A percentile compares a stretch with the other conserved stretches of the same genome.
phyloP scores from a whole-genome alignment of 2,797 vertebrate species.

The Hyperoplus lanceolatus region DNA sequence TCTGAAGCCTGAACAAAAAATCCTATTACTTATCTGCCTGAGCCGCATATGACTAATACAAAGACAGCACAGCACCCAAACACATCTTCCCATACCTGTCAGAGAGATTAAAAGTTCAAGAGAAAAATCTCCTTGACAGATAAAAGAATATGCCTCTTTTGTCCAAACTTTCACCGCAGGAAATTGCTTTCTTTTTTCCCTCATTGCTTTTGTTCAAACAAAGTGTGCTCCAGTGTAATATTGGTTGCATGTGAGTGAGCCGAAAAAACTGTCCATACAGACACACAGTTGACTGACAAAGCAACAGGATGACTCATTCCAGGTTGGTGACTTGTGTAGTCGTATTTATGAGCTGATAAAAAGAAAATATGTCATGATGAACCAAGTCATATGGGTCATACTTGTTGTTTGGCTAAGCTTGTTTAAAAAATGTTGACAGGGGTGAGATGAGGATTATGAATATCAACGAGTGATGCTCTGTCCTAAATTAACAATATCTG shows the following conservation, averaged over 20 bases:
- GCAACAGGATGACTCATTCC: slow-evolving; percentile 49
- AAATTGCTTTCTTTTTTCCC: slow-evolving; percentile 27
- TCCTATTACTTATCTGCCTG: slow-evolving; percentile 12
- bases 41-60: slow-evolving; percentile 24
- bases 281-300: slow-evolving; percentile 42
- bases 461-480: slow-evolving; percentile 54
- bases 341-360: slow-evolving; percentile 28
- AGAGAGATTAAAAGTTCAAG: slow-evolving; percentile 45
- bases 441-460: slow-evolving; percentile 49
- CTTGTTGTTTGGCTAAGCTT: slow-evolving; percentile 32
- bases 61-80: slow-evolving; percentile 40
- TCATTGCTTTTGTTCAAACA: slow-evolving; percentile 13
- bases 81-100: slow-evolving; percentile 43
- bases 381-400: slow-evolving; percentile 14
- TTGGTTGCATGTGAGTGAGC: neutral
- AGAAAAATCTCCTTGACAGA: slow-evolving; percentile 33
- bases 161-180: slow-evolving; percentile 7
- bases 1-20: slow-evolving; percentile 15
- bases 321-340: slow-evolving; percentile 54
- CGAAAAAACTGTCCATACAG: slow-evolving; percentile 18
- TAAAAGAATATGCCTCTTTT: neutral
- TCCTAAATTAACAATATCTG: slow-evolving; percentile 49
- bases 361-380: slow-evolving; percentile 29
- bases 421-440: slow-evolving; percentile 35
- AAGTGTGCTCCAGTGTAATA: neutral